Base-by-base conservation (phyloP, 2,888 invertebrate genomes). In the Nebria brevicollis region DNA sequence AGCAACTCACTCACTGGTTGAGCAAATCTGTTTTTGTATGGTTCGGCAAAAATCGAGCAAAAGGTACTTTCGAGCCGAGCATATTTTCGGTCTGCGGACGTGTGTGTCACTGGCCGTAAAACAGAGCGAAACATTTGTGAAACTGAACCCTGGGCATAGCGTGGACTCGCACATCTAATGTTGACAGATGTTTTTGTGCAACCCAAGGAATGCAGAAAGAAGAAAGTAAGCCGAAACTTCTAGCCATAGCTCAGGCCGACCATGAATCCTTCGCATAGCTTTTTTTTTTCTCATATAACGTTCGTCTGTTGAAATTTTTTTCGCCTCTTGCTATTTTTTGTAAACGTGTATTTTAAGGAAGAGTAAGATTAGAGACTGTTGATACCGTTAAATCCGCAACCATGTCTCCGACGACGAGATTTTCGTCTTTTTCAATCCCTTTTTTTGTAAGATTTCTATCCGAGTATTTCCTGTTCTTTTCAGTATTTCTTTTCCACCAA, bases 131-230 rank as follows among this genome's bases (percentile, higher is more conserved):
- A 43, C 43, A 43, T 43, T 43, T 43, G 0, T 43, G 43, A 43
- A 43, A 43, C 43, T 43, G 43, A 43, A 43, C 43, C 43, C 43
- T 10, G 43, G 10, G 20, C 20, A 20, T 20, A 1, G 20, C 43
- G 10, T 43, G 43, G 43, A 43, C 43, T 43, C 68, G 68, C 68
- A 20, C 26, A 15, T 68, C 68, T 68, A 68, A 68, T 26, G 68
- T 26, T 68, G 80, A 80, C 80, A 75, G 80, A 75, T 75, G 80
- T 75, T 80, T 75, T 75, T 75, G 68, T 75, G 80, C 75, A 79
- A 75, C 43, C 10, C 41, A n/a, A 42, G 72, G 80, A 80, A 80
- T 80, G 80, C 80, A 75, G 75, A 75, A 80, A 72, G 77, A 43
- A 43, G 43, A 78, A 77, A 77, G 72, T 77, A 77, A 79, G 70